Evolutionary conservation across 2,888 invertebrate genomes (phyloP), one percentile per base, ranked within the genome.

Genomic region (Andrena bicolor): DNA sequence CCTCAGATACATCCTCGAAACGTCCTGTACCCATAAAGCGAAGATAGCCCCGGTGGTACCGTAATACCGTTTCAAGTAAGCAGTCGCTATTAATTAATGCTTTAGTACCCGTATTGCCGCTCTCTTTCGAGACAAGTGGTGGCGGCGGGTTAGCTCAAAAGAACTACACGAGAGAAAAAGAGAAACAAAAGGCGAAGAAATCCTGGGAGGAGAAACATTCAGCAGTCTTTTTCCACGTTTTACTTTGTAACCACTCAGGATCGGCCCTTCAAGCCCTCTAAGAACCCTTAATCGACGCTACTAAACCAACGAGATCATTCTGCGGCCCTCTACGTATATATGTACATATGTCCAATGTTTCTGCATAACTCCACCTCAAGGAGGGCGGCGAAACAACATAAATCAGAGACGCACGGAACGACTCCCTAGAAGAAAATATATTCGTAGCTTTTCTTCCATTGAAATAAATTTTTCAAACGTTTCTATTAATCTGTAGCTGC

Each of bases 11-110:
- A 79, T 83, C 76, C 78, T 80, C 76, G 83, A 78, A 87, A 85
- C 75, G 77, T 83, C 49, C 78, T 75, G 82, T 69, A 79, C 60
- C 84, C 84, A 88, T 88, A 88, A 88, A 88, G 84, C 83, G 80
- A 79, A 75, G 78, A 86, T 87, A 84, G 74, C 84, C 80, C 79
- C 76, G 69, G 76, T 80, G 61, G 76, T 79, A 81, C 74, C 76
- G 76, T 86, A 87, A 86, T 88, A 85, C 88, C 89, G 87, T 87
- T 90, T 86, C 82, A 61, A 88, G 87, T 87, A 84, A 90, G 88
- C 89, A 90, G 88, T 90, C 86, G 91, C 91, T 91, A 92, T 92
- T 92, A 93, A 93, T 93, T 92, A 93, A 90, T 90, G 90, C 91
- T 91, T 92, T 90, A 91, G 92, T 91, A 90, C 90, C 86, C 86